Conservation (phyloP, 2,797 vertebrate species). For the Erithacus rubecula region DNA sequence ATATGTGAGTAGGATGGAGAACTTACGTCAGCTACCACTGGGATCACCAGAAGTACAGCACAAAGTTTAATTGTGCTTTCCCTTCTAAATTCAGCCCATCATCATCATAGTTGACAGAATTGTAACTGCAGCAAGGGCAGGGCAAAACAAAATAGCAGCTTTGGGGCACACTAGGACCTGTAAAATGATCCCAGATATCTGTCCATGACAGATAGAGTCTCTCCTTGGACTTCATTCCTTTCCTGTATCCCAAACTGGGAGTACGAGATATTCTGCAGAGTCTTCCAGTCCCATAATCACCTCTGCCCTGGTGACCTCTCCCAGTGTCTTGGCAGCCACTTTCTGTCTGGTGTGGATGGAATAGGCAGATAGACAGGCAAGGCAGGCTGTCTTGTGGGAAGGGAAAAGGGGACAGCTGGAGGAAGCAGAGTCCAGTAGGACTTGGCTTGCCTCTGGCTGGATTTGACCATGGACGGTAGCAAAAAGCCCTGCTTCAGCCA, state of each 20-base stretch:
- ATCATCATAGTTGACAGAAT: neutral
- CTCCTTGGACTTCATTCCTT: neutral
- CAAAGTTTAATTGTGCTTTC: neutral
- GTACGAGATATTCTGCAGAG: rapidly evolving
- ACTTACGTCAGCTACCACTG: neutral
- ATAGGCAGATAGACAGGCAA: neutral
- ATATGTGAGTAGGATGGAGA: neutral
- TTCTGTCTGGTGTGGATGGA: neutral
- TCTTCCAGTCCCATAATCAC: neutral
- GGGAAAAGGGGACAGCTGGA: neutral
- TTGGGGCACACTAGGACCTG: neutral
- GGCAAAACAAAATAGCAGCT: neutral
- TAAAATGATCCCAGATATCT: neutral
- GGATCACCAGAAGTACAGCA: neutral
- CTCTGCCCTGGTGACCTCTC: neutral
- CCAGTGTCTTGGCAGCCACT: neutral
- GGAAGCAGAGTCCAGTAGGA: neutral
- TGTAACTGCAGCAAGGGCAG: neutral
- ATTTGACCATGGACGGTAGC: neutral
- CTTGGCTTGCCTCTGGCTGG: neutral
- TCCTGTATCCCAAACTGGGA: neutral
- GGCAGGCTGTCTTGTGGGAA: neutral
- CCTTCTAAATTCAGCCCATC: neutral
- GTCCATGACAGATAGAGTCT: rapidly evolving
- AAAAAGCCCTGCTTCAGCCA: neutral